These are phyloP conservation scores for Zeuzera pyrina DNA, from an alignment of 2,888 invertebrate species.

Conservation along the genomic window DNA sequence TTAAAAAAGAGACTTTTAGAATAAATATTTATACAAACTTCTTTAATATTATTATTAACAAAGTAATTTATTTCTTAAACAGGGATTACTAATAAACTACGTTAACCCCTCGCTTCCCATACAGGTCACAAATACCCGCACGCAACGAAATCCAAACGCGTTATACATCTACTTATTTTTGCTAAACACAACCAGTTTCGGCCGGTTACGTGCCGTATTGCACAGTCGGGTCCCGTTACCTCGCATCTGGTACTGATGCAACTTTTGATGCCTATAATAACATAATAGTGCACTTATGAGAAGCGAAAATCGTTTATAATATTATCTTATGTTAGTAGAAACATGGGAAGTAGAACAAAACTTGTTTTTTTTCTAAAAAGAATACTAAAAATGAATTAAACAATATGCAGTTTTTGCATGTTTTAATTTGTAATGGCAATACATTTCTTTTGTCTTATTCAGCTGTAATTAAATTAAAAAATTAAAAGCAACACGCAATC, in stretches of 20 bases:
- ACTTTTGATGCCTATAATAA: slow-evolving; percentile 66
- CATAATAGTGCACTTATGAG: slow-evolving; percentile 57
- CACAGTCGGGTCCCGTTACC: slow-evolving; percentile 55
- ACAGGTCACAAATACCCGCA: slow-evolving; percentile 55
- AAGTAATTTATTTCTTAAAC: no score
- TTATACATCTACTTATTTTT: slow-evolving; percentile 40
- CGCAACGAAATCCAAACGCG: slow-evolving; percentile 30
- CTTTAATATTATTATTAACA: no score
- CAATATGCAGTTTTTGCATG: slow-evolving; percentile 42
- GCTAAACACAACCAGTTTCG: slow-evolving; percentile 58
- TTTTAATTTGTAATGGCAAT: slow-evolving; percentile 47
- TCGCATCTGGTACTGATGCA: slow-evolving; percentile 52
- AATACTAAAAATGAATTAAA: slow-evolving; percentile 16
- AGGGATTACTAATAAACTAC: not conserved
- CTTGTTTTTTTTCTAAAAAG: slow-evolving; percentile 4
- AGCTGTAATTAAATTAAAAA: slow-evolving; percentile 64
- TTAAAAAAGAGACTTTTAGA: no score
- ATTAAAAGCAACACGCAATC: slow-evolving; percentile 65
- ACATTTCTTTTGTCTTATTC: slow-evolving; percentile 56
- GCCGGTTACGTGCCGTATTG: slow-evolving; percentile 41
- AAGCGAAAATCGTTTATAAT: slow-evolving; percentile 23
- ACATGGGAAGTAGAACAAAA: slow-evolving; percentile 21
- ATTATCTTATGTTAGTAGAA: slow-evolving; percentile 22
- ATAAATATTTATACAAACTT: no score
- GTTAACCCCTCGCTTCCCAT: slow-evolving; percentile 14